Conservation (phyloP, 2,888 invertebrate genomes). For the Chaetogeoica ovagalla region DNA sequence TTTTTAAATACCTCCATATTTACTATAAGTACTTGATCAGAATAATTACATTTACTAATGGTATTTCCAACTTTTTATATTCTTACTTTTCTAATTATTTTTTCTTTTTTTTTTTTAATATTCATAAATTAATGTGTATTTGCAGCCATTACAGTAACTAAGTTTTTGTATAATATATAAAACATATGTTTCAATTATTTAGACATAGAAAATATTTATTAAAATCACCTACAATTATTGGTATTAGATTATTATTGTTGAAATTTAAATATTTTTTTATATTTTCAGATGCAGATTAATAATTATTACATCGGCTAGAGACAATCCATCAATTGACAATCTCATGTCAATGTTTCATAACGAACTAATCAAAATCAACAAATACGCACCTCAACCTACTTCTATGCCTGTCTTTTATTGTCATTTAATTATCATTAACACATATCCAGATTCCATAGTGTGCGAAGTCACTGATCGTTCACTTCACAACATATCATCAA, state of each 20-base stretch:
- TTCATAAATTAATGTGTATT: no score
- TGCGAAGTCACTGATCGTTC: conserved; percentile 70
- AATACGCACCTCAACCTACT: conserved; percentile 43
- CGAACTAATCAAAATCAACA: conserved; percentile 80
- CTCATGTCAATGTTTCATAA: conserved; percentile 85
- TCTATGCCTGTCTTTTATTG: conserved; percentile 80
- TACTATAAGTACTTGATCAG: no score
- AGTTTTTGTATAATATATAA: no score
- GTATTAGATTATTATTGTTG: background rate
- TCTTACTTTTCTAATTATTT: no score
- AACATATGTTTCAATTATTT: no score
- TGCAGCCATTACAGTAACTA: no score
- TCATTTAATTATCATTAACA: conserved; percentile 86
- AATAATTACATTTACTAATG: no score
- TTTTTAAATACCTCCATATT: no score
- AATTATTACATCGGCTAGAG: conserved; percentile 85
- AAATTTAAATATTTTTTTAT: background rate
- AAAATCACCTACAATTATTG: background rate
- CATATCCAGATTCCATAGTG: conserved; percentile 70
- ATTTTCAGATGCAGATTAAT: conserved; percentile 74
- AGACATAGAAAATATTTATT: no score
- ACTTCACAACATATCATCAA: conserved; percentile 67
- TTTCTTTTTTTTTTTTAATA: no score
- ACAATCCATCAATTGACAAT: conserved; percentile 82
- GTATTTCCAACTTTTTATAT: no score